These are phyloP conservation scores for Sternarchorhynchus goeldii DNA, from an alignment of 2,797 vertebrate genomes.

Conservation along the genomic window DNA sequence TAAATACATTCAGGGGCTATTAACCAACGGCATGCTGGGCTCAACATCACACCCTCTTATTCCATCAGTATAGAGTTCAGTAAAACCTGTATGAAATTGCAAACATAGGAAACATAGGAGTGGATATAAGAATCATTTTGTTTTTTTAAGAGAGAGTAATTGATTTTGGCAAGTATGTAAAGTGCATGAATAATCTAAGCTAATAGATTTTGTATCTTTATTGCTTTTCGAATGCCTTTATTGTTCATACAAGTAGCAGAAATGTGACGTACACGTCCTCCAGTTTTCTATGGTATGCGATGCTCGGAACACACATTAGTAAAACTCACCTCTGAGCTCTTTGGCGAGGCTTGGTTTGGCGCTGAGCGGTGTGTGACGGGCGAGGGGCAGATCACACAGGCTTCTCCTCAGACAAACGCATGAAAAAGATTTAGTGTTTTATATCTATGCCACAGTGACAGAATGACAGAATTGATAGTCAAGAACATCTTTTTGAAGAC, in stretches of 20 bases:
- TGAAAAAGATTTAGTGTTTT: constrained; percentile 6
- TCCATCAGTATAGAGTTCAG: constrained; percentile 34
- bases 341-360: no score
- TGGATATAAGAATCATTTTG: neutral
- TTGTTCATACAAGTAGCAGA: no score
- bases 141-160: no score
- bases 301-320: no score
- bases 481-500: constrained; percentile 46
- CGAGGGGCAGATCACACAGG: constrained; percentile 5
- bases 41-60: constrained; percentile 32
- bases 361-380: no score
- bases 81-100: constrained; percentile 32
- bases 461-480: constrained; percentile 42
- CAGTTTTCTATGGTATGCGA: no score
- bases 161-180: no score
- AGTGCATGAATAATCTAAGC: no score
- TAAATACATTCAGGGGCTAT: constrained; percentile 56
- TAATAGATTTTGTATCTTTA: no score
- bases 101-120: constrained; percentile 2
- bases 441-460: constrained; percentile 43
- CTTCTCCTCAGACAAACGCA: constrained; percentile 35
- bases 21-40: constrained; percentile 44
- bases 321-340: no score
- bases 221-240: no score
- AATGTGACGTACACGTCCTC: no score